phyloP scores from a whole-genome alignment of 2,797 vertebrate genomes.

The Chaenodraco wilsoni region DNA sequence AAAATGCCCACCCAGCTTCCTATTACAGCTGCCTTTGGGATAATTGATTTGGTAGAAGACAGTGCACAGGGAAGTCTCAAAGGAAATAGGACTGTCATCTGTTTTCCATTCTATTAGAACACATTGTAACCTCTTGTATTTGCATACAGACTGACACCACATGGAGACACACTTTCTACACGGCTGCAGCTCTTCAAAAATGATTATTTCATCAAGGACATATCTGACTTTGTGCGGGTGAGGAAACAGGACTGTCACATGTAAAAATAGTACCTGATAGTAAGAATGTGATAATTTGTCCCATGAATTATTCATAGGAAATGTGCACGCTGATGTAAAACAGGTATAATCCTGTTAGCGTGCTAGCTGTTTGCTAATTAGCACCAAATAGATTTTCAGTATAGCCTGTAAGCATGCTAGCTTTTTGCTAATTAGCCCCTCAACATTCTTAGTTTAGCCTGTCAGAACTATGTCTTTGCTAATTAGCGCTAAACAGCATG shows the following conservation, averaged over 20 bases:
- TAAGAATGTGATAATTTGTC: background rate
- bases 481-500: background rate
- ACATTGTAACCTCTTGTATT: conserved; percentile 64
- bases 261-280: background rate
- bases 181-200: conserved; percentile 30
- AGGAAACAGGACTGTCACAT: conserved; percentile 7
- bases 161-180: conserved; percentile 35
- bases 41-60: conserved; percentile 76
- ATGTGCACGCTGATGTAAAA: background rate
- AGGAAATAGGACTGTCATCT: conserved; percentile 73
- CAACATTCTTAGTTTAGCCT: background rate
- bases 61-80: conserved; percentile 61
- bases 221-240: conserved; percentile 49
- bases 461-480: background rate
- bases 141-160: conserved; percentile 57
- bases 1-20: conserved; percentile 65
- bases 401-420: no score
- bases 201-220: conserved; percentile 31
- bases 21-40: conserved; percentile 62
- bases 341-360: background rate
- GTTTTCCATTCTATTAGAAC: conserved; percentile 61
- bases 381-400: background rate
- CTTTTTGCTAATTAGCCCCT: no score
- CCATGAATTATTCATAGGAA: background rate
- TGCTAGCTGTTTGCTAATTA: background rate